Conservation (phyloP, 2,888 invertebrate genomes). For the Andrena marginata region DNA sequence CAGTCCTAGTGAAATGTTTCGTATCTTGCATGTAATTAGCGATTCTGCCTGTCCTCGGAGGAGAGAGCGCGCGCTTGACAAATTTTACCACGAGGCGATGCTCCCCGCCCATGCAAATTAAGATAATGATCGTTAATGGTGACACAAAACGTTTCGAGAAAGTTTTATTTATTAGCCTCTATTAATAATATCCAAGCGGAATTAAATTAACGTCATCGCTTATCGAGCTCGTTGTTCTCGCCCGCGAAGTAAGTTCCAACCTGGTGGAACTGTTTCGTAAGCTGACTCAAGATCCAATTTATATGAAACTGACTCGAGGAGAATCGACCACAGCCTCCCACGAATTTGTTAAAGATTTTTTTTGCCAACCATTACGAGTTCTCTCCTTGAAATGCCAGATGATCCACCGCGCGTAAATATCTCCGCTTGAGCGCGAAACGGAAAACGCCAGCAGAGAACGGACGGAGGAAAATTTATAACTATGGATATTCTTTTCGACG, state of each 20-base stretch:
- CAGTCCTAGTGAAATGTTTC: constrained; percentile 63
- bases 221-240: neutral
- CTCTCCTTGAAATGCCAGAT: neutral
- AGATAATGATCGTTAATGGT: constrained; percentile 35
- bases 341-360: constrained; percentile 15
- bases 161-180: constrained; percentile 39
- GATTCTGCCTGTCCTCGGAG: constrained; percentile 37
- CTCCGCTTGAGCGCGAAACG: neutral
- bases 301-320: neutral
- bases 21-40: constrained; percentile 66
- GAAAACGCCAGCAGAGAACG: neutral
- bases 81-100: constrained; percentile 59
- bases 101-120: constrained; percentile 16
- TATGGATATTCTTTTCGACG: constrained; percentile 14
- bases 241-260: neutral
- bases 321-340: neutral
- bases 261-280: neutral
- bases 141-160: constrained; percentile 33
- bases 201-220: neutral
- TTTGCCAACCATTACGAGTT: neutral
- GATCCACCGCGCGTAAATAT: constrained; percentile 22
- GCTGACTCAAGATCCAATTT: neutral
- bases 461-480: constrained; percentile 39
- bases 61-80: constrained; percentile 56
- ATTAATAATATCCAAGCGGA: constrained; percentile 20